These are phyloP conservation scores for Rotaria socialis DNA, from an alignment of 2,888 invertebrate species.

Conservation along the genomic window DNA sequence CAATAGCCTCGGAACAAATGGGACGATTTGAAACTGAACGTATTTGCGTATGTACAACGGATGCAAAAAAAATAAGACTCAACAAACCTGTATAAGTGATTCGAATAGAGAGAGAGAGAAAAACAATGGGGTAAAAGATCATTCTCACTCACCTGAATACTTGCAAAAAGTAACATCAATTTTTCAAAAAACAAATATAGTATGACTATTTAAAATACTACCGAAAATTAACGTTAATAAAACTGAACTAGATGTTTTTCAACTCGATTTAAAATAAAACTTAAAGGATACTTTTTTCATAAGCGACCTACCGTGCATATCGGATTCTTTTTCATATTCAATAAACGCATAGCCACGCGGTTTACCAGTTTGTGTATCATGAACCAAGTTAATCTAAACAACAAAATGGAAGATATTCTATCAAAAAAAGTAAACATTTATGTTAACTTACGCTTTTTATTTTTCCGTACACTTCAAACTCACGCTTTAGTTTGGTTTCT, in stretches of 20 bases:
- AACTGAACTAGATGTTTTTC: not conserved
- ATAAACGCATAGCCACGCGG: slow-evolving; percentile 98
- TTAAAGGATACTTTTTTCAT: not conserved
- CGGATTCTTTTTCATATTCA: slow-evolving; percentile 95
- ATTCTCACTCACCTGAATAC: slow-evolving; percentile 26
- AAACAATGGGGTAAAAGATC: not conserved
- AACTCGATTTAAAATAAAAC: slow-evolving; percentile 11
- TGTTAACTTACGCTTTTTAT: slow-evolving; percentile 78
- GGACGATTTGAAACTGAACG: not conserved
- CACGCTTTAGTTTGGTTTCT: slow-evolving; percentile 89
- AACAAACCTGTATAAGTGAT: not conserved
- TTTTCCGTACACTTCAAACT: slow-evolving; percentile 94
- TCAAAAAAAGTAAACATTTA: no score
- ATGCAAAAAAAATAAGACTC: not conserved
- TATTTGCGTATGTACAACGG: not conserved
- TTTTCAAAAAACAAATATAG: not conserved
- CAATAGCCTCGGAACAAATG: slow-evolving; percentile 26
- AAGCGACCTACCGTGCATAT: slow-evolving; percentile 93
- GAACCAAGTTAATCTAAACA: slow-evolving; percentile 76
- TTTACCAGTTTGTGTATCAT: slow-evolving; percentile 79
- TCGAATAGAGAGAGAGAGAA: not conserved
- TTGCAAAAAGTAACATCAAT: not conserved
- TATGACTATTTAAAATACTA: no score
- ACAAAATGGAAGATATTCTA: no score
- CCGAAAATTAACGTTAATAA: no score